Conservation (phyloP, 2,888 invertebrate genomes). For the Pollenia griseotomentosa region DNA sequence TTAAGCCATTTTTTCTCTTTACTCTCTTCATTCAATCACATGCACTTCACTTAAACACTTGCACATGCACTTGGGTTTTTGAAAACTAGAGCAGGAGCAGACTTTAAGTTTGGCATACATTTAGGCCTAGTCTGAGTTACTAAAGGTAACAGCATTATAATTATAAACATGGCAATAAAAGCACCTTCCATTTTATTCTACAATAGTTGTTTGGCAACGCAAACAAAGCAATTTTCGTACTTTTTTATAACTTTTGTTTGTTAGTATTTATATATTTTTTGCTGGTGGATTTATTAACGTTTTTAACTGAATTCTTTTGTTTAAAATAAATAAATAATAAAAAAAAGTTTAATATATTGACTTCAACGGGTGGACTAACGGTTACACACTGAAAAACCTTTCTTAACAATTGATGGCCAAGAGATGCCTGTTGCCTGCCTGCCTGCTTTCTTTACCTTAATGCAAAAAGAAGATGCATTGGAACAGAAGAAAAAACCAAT, state of each 20-base stretch:
- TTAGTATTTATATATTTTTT: background rate
- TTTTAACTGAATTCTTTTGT: constrained; percentile 40
- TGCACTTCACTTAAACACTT: constrained; percentile 14
- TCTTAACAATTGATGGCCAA: constrained; percentile 68
- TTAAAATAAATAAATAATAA: constrained; percentile 40
- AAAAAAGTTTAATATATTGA: constrained; percentile 54
- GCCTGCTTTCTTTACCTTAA: constrained; percentile 55
- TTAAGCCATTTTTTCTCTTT: constrained; percentile 4
- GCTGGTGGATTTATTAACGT: background rate
- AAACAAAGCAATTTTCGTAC: constrained; percentile 14
- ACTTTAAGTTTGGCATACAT: constrained; percentile 46
- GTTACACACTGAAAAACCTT: constrained; percentile 71
- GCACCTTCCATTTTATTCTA: constrained; percentile 22
- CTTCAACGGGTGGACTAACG: constrained; percentile 71
- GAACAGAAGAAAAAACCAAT: constrained; percentile 48
- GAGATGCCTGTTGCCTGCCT: constrained; percentile 59
- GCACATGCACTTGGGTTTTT: constrained; percentile 17
- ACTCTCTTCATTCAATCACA: constrained; percentile 13
- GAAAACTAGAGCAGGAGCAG: constrained; percentile 46
- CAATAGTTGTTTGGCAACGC: background rate
- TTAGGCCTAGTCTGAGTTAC: constrained; percentile 56
- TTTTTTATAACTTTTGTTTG: constrained; percentile 20
- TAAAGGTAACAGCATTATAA: constrained; percentile 42
- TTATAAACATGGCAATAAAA: constrained; percentile 53
- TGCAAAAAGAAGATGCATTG: constrained; percentile 58